Evolutionary conservation across 2,113 vertebrate genomes (phyloP).

Genomic region (Patagioenas fasciata): DNA sequence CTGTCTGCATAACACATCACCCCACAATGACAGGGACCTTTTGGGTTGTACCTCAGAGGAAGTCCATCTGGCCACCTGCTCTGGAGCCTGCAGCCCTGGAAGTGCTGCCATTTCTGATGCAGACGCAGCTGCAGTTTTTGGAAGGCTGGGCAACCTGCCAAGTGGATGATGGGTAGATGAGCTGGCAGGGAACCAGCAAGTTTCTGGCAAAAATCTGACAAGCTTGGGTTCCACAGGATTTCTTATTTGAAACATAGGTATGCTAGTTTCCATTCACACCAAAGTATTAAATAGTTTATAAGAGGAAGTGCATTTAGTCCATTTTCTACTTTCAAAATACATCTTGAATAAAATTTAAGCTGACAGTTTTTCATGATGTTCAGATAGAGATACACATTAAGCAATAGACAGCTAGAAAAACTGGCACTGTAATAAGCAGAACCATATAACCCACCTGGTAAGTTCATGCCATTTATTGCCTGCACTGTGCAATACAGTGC

Average conservation of each 20-base stretch:
- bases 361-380: not conserved
- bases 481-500: not conserved
- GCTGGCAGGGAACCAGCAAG: not conserved
- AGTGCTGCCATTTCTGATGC: not conserved
- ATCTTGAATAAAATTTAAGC: not conserved
- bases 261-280: not conserved
- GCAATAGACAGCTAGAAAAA: not conserved
- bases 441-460: not conserved
- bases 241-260: not conserved
- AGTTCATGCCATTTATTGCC: not conserved
- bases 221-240: not conserved
- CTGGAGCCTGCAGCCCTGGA: not conserved
- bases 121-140: not conserved
- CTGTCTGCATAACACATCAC: not conserved
- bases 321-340: not conserved
- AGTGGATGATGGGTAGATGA: not conserved
- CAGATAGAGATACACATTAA: not conserved
- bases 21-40: accelerated
- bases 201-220: slow-evolving; percentile 7
- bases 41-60: not conserved
- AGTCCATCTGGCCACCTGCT: not conserved
- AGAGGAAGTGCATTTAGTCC: not conserved
- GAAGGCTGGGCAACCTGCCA: slow-evolving; percentile 1
- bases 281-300: not conserved
- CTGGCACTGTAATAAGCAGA: not conserved